phyloP scores from a whole-genome alignment of 2,888 invertebrate genomes.

The Nephrotoma guestfalica region DNA sequence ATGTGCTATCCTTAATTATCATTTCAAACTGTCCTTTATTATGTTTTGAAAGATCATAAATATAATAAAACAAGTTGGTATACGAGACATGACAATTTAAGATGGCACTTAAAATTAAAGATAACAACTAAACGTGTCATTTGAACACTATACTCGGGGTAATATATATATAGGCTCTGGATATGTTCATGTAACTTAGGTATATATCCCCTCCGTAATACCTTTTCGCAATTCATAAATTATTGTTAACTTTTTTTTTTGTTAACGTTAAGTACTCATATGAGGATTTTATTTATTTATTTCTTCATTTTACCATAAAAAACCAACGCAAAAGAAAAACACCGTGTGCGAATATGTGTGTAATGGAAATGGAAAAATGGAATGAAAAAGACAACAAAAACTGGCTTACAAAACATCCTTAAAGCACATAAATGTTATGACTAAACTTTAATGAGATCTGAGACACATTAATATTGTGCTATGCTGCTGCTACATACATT shows the following conservation, averaged over 20 bases:
- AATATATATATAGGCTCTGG: no score
- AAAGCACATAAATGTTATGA: neutral
- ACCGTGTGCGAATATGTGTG: neutral
- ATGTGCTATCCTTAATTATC: neutral
- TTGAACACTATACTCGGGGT: neutral
- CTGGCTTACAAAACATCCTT: neutral
- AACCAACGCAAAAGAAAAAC: neutral
- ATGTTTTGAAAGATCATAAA: neutral
- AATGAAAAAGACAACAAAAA: neutral
- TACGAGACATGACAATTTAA: neutral
- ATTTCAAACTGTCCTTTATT: neutral
- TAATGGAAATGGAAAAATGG: neutral
- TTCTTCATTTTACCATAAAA: neutral
- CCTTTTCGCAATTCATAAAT: neutral
- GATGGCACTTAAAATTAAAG: neutral
- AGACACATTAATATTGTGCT: neutral
- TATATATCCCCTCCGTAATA: neutral
- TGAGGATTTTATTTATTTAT: neutral
- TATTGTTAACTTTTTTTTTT: neutral
- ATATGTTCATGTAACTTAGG: no score
- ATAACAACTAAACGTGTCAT: neutral
- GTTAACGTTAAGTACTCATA: neutral
- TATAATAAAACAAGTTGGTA: neutral
- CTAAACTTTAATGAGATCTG: neutral
- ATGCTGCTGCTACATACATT: neutral